phyloP scores from a whole-genome alignment of 2,888 invertebrate genomes.

The Neoitamus cyanurus region DNA sequence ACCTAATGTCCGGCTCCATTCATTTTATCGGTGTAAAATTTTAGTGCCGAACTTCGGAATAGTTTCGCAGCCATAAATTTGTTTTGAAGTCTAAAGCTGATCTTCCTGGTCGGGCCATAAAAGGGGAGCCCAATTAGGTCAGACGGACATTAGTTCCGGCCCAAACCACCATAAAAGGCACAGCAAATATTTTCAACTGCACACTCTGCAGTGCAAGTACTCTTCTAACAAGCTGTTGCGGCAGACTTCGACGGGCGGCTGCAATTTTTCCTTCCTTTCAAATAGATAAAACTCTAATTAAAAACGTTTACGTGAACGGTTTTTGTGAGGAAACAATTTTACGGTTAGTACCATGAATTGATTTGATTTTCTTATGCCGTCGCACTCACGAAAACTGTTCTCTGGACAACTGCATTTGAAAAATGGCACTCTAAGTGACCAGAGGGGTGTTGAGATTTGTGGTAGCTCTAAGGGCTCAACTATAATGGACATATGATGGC shows the following conservation, averaged over 20 bases:
- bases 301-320: not conserved
- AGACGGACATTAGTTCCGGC: not conserved
- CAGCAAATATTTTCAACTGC: not conserved
- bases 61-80: not conserved
- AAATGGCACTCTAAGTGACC: too few relatives aligned
- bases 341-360: not conserved
- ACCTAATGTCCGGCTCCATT: not conserved
- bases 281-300: not conserved
- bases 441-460: too few relatives aligned
- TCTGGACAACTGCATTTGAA: too few relatives aligned
- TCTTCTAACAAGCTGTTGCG: not conserved
- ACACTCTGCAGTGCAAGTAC: not conserved
- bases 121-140: not conserved
- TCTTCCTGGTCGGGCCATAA: not conserved
- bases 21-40: not conserved
- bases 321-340: not conserved
- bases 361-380: not conserved
- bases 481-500: too few relatives aligned
- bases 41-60: not conserved
- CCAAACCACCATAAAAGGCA: not conserved
- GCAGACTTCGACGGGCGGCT: not conserved
- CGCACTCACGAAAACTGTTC: too few relatives aligned
- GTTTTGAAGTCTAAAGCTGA: not conserved
- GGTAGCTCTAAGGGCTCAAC: too few relatives aligned
- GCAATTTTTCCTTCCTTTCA: not conserved